Evolutionary conservation across 2,797 vertebrate species (phyloP), one percentile per base, ranked within the genome.

Genomic region (Chaetophractus vellerosus): DNA sequence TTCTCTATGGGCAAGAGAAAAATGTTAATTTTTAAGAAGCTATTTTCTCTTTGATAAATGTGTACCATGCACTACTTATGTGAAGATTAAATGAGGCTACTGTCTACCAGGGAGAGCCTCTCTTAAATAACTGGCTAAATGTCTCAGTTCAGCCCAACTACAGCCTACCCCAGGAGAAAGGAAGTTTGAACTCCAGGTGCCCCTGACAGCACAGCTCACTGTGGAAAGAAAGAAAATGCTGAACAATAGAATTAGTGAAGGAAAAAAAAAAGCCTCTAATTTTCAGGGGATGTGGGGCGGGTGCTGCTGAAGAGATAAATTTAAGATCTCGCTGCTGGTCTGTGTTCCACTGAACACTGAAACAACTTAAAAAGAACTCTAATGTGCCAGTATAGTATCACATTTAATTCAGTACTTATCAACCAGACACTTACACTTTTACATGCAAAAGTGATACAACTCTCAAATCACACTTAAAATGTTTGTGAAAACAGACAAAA

Each of bases 171-270:
- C 88, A 3, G 24, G 91, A 94, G 93, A 96, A 87, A 97, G 97
- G 97, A 97, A 97, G 97, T 75, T 85, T 97, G 96, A 97, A 97
- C 97, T 97, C 95, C 94, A 93, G 97, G 93, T 92, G 97, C 97
- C 97, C 96, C 66, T 88, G 93, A 97, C 90, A 88, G 57, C 93
- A 93, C 52, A 79, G 81, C 69, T 57, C 52, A 0, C 10, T 21
- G 72, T 90, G 85, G 84, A 96, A 92, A 97, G 96, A 88, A 93
- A 95, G 95, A 97, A 96, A 97, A 93, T 15, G 59, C 93, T 88
- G 88, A 96, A 97, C 95, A 96, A 97, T 94, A 91, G 92, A 88
- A 75, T 79, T 64, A 6, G 90, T 0, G 76, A 78, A 92, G 93
- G 90, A 90, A 97, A 95, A 74, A 76, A 33, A 74, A 76, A 33